Conservation (phyloP, 2,113 vertebrate genomes). For the Peucedramus taeniatus region DNA sequence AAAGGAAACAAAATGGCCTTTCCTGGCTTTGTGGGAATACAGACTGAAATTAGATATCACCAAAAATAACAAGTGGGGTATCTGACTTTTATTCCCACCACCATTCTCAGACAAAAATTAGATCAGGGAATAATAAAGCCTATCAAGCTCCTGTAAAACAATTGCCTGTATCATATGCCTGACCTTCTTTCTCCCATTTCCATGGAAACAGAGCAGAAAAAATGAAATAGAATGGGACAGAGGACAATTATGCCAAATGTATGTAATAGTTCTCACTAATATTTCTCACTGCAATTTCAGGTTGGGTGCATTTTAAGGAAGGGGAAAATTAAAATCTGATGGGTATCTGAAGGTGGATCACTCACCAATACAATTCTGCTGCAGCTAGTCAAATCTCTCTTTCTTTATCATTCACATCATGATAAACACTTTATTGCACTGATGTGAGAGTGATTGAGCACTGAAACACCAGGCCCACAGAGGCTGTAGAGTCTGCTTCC, state of each 20-base stretch:
- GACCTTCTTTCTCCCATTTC: not conserved
- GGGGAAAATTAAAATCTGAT: not conserved
- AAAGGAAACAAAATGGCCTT: not conserved
- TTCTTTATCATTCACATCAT: not conserved
- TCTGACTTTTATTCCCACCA: not conserved
- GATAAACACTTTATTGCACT: not conserved
- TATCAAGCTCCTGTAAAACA: slow-evolving; percentile 4
- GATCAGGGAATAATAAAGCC: not conserved
- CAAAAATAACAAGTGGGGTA: not conserved
- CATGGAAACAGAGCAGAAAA: slow-evolving; percentile 2
- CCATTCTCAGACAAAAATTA: not conserved
- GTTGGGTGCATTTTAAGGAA: not conserved
- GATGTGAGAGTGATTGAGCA: not conserved
- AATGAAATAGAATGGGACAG: not conserved
- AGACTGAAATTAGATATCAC: not conserved
- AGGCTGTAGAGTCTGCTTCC: not conserved
- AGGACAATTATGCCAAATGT: not conserved
- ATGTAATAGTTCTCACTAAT: not conserved
- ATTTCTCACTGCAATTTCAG: not conserved
- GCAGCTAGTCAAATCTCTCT: not conserved
- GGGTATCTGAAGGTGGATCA: not conserved
- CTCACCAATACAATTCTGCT: not conserved
- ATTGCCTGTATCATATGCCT: not conserved
- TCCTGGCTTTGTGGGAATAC: not conserved
- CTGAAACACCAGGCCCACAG: not conserved